Evolutionary conservation across 1,140 invertebrate genomes (phyloP).

Genomic region (silkworm (Bombyx mori)): DNA sequence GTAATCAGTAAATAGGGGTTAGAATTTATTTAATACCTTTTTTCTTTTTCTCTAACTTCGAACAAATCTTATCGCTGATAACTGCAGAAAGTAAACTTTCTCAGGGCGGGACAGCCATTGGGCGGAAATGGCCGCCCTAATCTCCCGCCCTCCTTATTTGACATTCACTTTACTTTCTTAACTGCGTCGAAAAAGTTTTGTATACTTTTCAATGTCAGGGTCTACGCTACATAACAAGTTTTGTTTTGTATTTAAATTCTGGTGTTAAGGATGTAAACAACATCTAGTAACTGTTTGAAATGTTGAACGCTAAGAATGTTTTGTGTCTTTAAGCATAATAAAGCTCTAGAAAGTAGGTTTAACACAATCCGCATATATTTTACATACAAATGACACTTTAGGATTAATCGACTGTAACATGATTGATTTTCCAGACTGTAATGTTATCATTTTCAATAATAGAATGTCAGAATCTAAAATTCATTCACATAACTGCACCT

Average conservation of each 20-base stretch:
- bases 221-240: slow-evolving; percentile 39
- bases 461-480: slow-evolving; percentile 13
- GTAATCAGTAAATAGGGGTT: neutral
- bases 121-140: slow-evolving; percentile 43
- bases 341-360: too few relatives aligned
- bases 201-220: slow-evolving; percentile 50
- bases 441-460: too few relatives aligned
- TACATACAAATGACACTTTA: too few relatives aligned
- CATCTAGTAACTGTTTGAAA: too few relatives aligned
- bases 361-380: too few relatives aligned
- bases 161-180: slow-evolving; percentile 58
- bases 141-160: slow-evolving; percentile 53
- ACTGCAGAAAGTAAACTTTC: slow-evolving; percentile 33
- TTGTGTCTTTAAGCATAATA: too few relatives aligned
- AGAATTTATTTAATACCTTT: too few relatives aligned
- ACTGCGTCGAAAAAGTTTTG: slow-evolving; percentile 54
- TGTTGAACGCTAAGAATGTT: too few relatives aligned
- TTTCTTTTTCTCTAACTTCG: slow-evolving; percentile 1
- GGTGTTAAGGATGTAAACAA: too few relatives aligned
- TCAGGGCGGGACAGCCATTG: slow-evolving; percentile 44
- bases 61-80: slow-evolving; percentile 5
- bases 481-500: slow-evolving; percentile 64
- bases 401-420: too few relatives aligned
- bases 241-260: neutral
- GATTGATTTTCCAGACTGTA: too few relatives aligned